Evolutionary conservation across 2,797 vertebrate genomes (phyloP), one percentile per base, ranked within the genome.

Genomic region (Gymnoscopelus braueri): DNA sequence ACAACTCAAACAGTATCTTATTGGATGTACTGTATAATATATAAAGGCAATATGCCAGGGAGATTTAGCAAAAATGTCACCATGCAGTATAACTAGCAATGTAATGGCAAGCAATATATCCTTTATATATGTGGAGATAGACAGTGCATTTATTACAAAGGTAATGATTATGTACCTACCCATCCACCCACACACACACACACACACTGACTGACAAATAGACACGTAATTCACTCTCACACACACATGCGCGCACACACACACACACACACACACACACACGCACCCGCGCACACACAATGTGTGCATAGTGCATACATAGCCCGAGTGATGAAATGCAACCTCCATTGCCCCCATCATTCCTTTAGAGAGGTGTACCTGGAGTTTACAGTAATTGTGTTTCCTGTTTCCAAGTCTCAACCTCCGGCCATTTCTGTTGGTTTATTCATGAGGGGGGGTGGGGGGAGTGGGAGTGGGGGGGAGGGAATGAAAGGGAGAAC

Each of bases 361-460:
- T 57, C 72, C 67, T 69, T 76, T 5, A 53, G 60, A 77, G 72
- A 82, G 71, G 48, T 81, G 47, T 69, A 75, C 60, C 63, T 62
- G 52, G 63, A 85, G 77, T 85, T 82, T 84, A 87, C 87, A 86
- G 77, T 85, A 84, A 89, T 86, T 88, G 77, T 76, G 71, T 80
- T 85, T 89, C 78, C 76, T 76, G 74, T 89, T 89, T 88, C 60
- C 73, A 80, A 69, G 79, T 86, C 80, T 81, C 82, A 85, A 85
- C 80, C 87, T 80, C 60, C 14, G 69, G 90, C 82, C 77, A 84
- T 80, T 86, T 19, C 19, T 19, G 50, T 73, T 86, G 80, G 62
- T 87, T 93, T 88, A 93, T 93, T 92, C 88, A 91, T 91, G 84
- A 89, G 82, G 12, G 13, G 48, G 5, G 56, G 53, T 67, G 19